Conservation (phyloP, 2,888 invertebrate species). For the Pecten maximus region DNA sequence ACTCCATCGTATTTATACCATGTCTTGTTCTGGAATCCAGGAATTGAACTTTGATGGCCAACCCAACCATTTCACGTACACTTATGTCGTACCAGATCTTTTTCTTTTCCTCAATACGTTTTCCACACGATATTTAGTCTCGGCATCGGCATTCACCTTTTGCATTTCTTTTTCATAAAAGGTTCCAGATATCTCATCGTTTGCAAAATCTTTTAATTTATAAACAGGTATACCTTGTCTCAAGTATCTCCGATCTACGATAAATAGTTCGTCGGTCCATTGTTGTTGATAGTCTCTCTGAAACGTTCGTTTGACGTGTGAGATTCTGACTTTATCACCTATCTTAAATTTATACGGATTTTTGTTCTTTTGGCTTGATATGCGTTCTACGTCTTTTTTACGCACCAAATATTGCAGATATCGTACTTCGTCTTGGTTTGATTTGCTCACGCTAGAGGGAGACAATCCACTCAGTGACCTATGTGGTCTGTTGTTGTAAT, state of each 20-base stretch:
- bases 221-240: conserved; percentile 36
- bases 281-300: conserved; percentile 55
- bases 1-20: too few relatives aligned
- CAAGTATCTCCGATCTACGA: conserved; percentile 41
- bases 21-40: too few relatives aligned
- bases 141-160: conserved; percentile 1
- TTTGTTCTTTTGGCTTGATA: too few relatives aligned
- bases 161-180: conserved; percentile 40
- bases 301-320: too few relatives aligned
- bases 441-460: conserved; percentile 40
- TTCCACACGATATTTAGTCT: conserved; percentile 39
- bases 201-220: conserved; percentile 22
- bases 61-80: too few relatives aligned
- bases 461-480: conserved; percentile 42
- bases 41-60: too few relatives aligned
- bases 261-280: conserved; percentile 55
- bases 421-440: too few relatives aligned
- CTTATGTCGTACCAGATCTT: too few relatives aligned
- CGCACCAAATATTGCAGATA: too few relatives aligned
- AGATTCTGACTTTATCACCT: too few relatives aligned
- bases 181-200: not conserved
- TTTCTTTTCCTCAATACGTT: conserved; percentile 45
- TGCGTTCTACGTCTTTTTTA: too few relatives aligned
- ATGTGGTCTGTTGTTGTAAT: conserved; percentile 47
- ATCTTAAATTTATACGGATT: too few relatives aligned